phyloP scores from a whole-genome alignment of 2,888 invertebrate species.

The Cyaniris semiargus region DNA sequence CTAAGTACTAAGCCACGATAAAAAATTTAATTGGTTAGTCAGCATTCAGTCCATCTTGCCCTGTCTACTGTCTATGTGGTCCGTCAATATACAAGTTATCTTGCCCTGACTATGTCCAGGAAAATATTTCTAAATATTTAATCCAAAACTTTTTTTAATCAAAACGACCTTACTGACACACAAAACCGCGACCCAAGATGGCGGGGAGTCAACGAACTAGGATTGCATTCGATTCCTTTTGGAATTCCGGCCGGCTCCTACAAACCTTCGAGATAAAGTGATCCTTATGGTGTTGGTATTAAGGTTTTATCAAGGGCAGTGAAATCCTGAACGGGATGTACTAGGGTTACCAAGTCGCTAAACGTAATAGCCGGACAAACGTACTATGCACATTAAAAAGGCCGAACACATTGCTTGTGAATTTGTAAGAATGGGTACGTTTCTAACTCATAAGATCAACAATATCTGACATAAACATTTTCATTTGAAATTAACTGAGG shows the following conservation, averaged over 20 bases:
- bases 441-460: no score
- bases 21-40: not conserved
- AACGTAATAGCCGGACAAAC: not conserved
- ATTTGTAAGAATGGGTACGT: no score
- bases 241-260: not conserved
- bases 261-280: not conserved
- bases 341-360: not conserved
- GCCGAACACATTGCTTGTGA: no score
- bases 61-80: no score
- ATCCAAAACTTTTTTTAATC: not conserved
- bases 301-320: not conserved
- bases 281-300: not conserved
- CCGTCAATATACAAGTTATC: not conserved
- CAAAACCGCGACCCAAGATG: slow-evolving; percentile 27
- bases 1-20: no score
- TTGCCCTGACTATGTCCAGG: not conserved
- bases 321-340: not conserved
- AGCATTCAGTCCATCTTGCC: not conserved
- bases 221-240: slow-evolving; percentile 20
- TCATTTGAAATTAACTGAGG: no score
- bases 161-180: slow-evolving; percentile 19
- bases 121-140: not conserved
- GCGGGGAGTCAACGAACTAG: slow-evolving; percentile 28
- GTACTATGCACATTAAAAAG: no score
- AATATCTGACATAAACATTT: no score